A percentile compares a stretch with the other conserved stretches of the same genome.
Evolutionary conservation across 2,888 invertebrate genomes (phyloP).

Genomic region (Lycia hirtaria): DNA sequence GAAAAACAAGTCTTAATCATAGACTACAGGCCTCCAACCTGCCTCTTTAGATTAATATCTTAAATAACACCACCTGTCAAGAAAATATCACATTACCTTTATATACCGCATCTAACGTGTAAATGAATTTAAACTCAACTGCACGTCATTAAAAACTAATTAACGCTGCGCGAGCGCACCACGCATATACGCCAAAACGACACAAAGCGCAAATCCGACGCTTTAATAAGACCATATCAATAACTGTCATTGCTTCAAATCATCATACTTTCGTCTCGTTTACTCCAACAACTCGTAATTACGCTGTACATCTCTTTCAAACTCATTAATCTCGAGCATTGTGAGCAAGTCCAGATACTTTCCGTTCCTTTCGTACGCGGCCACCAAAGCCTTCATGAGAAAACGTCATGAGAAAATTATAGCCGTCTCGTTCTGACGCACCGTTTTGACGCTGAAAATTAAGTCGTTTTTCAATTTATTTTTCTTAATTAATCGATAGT

Average conservation of each 20-base stretch:
- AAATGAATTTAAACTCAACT: conserved; percentile 51
- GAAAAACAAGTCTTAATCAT: conserved; percentile 34
- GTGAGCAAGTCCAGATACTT: conserved; percentile 62
- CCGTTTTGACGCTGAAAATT: conserved; percentile 54
- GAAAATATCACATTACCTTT: conserved; percentile 16
- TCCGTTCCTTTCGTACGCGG: conserved; percentile 77
- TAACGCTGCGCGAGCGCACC: conserved; percentile 64
- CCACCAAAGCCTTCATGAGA: conserved; percentile 52
- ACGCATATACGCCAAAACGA: conserved; percentile 58
- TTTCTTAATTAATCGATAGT: conserved; percentile 57
- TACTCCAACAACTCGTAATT: conserved; percentile 78
- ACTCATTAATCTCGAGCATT: conserved; percentile 75
- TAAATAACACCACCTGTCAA: conserved; percentile 29
- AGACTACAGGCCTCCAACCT: conserved; percentile 12
- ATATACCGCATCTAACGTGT: conserved; percentile 15
- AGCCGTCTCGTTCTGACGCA: conserved; percentile 64
- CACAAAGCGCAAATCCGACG: conserved; percentile 64
- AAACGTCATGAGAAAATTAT: conserved; percentile 48
- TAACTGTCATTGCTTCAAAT: conserved; percentile 80
- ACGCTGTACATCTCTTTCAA: conserved; percentile 75
- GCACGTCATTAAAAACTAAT: conserved; percentile 77
- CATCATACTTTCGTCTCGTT: conserved; percentile 81
- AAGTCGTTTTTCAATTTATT: conserved; percentile 63
- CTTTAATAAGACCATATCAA: conserved; percentile 79
- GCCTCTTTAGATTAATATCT: conserved; percentile 22